Evolutionary conservation across 92 coral and sea anemone genomes (phyloP), one percentile per base, ranked within the genome.

Genomic region (Anthopleura xanthogrammica): DNA sequence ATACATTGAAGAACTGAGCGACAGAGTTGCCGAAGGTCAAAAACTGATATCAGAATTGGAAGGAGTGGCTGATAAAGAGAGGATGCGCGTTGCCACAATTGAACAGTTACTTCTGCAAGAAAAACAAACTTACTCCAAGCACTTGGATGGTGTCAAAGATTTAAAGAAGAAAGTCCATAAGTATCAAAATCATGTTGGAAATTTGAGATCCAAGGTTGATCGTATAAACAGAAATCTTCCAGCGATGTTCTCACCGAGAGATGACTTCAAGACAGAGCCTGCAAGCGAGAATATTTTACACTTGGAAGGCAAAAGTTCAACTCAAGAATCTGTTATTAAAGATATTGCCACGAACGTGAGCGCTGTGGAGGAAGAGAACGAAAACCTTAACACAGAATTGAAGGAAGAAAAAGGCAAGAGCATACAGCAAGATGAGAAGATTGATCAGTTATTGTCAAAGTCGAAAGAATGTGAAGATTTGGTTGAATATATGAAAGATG

Each of bases 111-210:
- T 94, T 16, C 79, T 91, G n/a, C 87, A 90, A 41, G 95, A 94
- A 58, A 91, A 94, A 72, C 87, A 94, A 22, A 82, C 75, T 4
- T 88, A 90, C 48, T 73, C 85, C 4, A 83, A 89, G 78, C 94
- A 91, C 78, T 87, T 92, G 40, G 91, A 86, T 6, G 89, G 72
- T 24, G 92, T 88, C 7, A 81, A 92, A 77, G 98, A 91, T 14
- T 72, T 94, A 72, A 94, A 94, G 83, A 82, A 86, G 52, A 91
- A 92, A 43, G 98, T 94, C 7, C 92, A 94, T 39, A 88, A 83
- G 52, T 94, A 94, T 79, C 98, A 94, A 83, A 79, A 87, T 54
- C 92, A 92, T 62, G 95, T 94, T 6, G 89, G 94, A n/a, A 93
- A 94, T 52, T 82, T 94, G 9, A 87, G 89, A 65, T 80, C 85